Base-by-base conservation (phyloP, 2,797 vertebrate genomes). In the Morus bassanus region DNA sequence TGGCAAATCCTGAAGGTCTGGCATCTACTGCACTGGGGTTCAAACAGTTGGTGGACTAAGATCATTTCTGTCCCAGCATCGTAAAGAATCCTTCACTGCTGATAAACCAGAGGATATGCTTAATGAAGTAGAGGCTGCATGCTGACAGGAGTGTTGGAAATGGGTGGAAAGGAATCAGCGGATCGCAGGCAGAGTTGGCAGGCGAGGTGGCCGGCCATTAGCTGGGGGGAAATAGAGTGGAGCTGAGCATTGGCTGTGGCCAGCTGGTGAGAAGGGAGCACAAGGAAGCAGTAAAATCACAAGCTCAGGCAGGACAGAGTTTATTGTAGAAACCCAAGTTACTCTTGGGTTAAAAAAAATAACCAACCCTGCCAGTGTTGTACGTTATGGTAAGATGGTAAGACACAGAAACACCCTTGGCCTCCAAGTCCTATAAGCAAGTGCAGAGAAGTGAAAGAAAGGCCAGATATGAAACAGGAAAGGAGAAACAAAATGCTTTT, bases 141-240 rank as follows among this genome's bases (percentile, higher is more conserved):
- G 80, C 95, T 96, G 97, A 98, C 94, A 95, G 92, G 92, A 96
- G 69, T 78, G 91, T 84, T 96, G 93, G 94, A 96, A 97, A 94
- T 16, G 94, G 93, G 92, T 85, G 70, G 59, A 96, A 95, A 97
- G 92, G 85, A 97, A 97, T 91, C 68, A 35, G 92, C 31, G 60
- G 93, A 96, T 97, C 18, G 10, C 89, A 95, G 91, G 91, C 96
- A 97, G 94, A 95, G 94, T 69, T 97, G 97, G 97, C 98, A 98
- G 95, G 89, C 68, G 22, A 87, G 85, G 93, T 30, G 27, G 74
- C 76, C 92, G 97, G 97, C 94, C 91, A 81, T 97, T 88, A 97
- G 93, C 91, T 50, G 53, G 51, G 92, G 61, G 70, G 91, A 98
- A 97, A 96, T 60, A 97, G 90, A 96, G 89, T 91, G 37, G 37